These are phyloP conservation scores for Cynopterus sphinx DNA, from an alignment of 2,797 vertebrate species.

Conservation along the genomic window DNA sequence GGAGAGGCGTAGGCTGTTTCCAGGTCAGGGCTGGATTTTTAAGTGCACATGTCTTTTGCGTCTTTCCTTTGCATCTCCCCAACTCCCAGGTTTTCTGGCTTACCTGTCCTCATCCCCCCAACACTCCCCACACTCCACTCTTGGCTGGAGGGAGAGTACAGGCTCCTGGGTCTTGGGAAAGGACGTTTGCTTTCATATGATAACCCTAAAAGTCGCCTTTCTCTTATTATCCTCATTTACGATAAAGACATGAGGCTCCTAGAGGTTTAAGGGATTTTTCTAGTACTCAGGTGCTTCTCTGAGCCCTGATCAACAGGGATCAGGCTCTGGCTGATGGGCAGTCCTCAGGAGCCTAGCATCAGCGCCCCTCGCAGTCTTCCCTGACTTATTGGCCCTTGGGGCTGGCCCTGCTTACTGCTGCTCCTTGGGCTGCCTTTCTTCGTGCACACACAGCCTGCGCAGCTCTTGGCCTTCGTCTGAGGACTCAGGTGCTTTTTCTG, in stretches of 20 bases:
- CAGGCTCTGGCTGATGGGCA: not conserved
- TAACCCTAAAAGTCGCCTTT: too few relatives aligned
- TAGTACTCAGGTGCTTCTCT: not conserved
- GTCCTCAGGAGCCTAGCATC: not conserved
- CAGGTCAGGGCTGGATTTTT: not conserved
- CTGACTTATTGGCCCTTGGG: not conserved
- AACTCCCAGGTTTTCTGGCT: not conserved
- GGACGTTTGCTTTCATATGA: accelerated
- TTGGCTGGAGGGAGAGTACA: not conserved
- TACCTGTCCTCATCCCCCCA: accelerated
- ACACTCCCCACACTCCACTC: not conserved
- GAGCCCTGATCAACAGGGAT: not conserved
- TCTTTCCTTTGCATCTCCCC: not conserved
- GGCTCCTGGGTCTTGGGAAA: not conserved
- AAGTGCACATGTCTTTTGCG: not conserved
- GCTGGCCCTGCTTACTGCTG: not conserved
- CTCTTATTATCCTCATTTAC: not conserved
- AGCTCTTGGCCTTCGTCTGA: not conserved
- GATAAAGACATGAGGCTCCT: not conserved
- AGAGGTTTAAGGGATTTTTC: not conserved
- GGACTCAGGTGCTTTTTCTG: not conserved
- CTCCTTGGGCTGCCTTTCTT: too few relatives aligned
- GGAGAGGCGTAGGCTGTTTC: not conserved
- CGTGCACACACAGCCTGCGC: accelerated
- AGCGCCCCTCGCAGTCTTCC: not conserved